A percentile compares a stretch with the other conserved stretches of the same genome.
phyloP scores from a whole-genome alignment of 2,797 vertebrate genomes.

The Alfaro cultratus region DNA sequence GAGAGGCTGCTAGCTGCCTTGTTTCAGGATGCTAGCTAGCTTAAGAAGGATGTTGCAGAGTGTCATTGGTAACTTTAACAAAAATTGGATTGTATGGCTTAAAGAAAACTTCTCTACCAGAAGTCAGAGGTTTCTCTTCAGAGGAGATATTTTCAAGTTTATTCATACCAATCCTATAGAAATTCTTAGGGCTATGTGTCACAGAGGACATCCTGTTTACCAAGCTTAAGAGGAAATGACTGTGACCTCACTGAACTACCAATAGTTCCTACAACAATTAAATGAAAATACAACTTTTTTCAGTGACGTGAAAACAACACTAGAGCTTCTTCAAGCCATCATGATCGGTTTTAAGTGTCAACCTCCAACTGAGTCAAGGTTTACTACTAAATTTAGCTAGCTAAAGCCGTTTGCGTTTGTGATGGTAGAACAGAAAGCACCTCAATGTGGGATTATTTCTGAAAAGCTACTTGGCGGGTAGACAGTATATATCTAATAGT shows the following conservation, averaged over 20 bases:
- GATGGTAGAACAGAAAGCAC: not conserved
- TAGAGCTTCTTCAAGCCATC: not conserved
- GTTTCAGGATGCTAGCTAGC: not conserved
- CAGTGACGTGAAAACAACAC: not conserved
- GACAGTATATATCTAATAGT: not conserved
- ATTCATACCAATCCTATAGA: not conserved
- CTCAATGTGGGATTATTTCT: not conserved
- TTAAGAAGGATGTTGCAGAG: not conserved
- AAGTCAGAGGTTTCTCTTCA: not conserved
- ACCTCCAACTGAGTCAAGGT: not conserved
- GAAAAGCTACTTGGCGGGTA: not conserved
- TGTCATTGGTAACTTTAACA: too few species aligned
- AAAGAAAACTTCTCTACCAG: not conserved
- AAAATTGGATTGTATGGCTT: not conserved
- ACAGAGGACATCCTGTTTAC: not conserved
- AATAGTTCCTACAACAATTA: not conserved
- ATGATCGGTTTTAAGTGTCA: not conserved
- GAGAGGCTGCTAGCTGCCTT: not conserved
- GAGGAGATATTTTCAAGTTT: not conserved
- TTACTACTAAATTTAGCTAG: not conserved
- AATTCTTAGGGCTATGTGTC: not conserved
- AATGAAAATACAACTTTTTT: not conserved
- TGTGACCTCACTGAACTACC: not conserved
- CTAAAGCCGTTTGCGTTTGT: not conserved
- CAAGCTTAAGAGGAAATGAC: not conserved